A percentile compares a stretch with the other conserved stretches of the same genome.
Evolutionary conservation across 2,113 vertebrate genomes (phyloP).

Genomic region (Deroptyus accipitrinus): DNA sequence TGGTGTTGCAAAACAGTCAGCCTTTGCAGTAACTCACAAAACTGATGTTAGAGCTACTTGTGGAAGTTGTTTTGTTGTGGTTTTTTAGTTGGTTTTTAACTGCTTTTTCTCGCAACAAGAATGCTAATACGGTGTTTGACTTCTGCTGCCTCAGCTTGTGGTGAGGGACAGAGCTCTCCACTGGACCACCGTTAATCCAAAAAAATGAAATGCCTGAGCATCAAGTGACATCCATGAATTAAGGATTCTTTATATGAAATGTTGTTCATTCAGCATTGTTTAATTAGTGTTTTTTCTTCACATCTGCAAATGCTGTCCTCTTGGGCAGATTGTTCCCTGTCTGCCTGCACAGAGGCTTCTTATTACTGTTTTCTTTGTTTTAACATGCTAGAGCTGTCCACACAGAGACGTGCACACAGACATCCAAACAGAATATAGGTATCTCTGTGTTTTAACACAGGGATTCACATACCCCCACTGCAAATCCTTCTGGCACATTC

Average conservation of each 20-base stretch:
- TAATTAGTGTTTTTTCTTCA: not conserved
- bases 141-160: not conserved
- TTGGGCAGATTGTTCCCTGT: not conserved
- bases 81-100: not conserved
- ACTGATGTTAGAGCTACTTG: not conserved
- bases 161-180: not conserved
- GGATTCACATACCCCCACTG: not conserved
- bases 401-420: not conserved
- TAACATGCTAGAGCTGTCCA: not conserved
- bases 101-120: not conserved
- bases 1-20: not conserved
- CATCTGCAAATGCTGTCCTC: not conserved
- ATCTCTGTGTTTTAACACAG: not conserved
- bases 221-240: not conserved
- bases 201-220: not conserved
- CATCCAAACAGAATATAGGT: not conserved
- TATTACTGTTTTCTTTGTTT: not conserved
- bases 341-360: not conserved
- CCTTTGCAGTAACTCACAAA: not conserved
- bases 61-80: not conserved
- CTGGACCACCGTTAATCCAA: accelerated
- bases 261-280: not conserved
- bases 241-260: not conserved
- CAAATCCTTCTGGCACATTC: not conserved
- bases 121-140: not conserved